These are phyloP conservation scores for Drosophila antonietae DNA, from an alignment of 2,888 invertebrate species.

Conservation along the genomic window DNA sequence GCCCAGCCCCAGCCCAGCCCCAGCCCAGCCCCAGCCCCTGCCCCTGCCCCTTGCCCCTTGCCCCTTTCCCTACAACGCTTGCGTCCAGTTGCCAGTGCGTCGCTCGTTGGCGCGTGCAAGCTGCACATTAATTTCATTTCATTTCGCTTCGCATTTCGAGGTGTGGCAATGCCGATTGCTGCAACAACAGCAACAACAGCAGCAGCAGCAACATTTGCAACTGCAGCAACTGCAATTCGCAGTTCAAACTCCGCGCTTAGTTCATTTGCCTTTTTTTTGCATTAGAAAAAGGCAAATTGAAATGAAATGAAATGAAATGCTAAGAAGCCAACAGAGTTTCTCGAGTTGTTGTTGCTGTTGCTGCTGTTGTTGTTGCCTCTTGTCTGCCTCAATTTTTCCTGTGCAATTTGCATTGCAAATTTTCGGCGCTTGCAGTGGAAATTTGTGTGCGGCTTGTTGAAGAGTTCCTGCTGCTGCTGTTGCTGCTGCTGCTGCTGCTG, in stretches of 20 bases:
- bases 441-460: slow-evolving; percentile 52
- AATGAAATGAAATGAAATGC: slow-evolving; percentile 71
- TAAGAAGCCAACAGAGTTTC: slow-evolving; percentile 70
- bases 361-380: slow-evolving; percentile 37
- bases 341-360: slow-evolving; percentile 33
- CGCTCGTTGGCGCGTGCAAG: slow-evolving; percentile 76
- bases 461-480: slow-evolving; percentile 8
- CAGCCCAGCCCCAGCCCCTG: neutral
- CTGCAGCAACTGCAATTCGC: slow-evolving; percentile 41
- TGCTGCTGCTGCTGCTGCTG: slow-evolving; percentile 6
- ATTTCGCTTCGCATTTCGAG: slow-evolving; percentile 72
- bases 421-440: slow-evolving; percentile 71
- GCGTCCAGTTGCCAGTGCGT: slow-evolving; percentile 33
- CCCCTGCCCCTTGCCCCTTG: neutral
- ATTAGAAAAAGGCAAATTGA: slow-evolving; percentile 80
- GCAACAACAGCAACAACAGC: slow-evolving; percentile 34
- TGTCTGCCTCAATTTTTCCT: slow-evolving; percentile 46
- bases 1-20: neutral
- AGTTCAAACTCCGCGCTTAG: slow-evolving; percentile 80
- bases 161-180: slow-evolving; percentile 78
- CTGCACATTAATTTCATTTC: slow-evolving; percentile 80
- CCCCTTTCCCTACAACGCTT: neutral
- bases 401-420: slow-evolving; percentile 76
- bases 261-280: slow-evolving; percentile 78
- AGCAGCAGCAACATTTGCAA: slow-evolving; percentile 30